These are phyloP conservation scores for Euspilapteryx auroguttella DNA, from an alignment of 2,888 invertebrate genomes.

Conservation along the genomic window DNA sequence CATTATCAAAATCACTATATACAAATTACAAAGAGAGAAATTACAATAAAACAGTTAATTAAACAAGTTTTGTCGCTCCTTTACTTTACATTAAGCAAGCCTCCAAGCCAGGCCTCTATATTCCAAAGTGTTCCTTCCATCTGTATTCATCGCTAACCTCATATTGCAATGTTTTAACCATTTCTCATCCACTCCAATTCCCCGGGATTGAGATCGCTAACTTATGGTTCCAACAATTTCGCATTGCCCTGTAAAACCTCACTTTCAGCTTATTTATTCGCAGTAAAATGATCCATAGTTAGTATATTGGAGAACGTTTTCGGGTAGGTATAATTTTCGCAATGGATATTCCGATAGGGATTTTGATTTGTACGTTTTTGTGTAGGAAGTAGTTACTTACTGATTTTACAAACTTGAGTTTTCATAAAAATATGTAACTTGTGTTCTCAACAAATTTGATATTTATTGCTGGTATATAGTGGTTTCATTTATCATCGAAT, in stretches of 20 bases:
- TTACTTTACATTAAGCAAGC: too few relatives aligned
- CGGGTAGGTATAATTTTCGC: conserved; percentile 8
- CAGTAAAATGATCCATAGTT: conserved; percentile 53
- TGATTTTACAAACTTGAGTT: too few relatives aligned
- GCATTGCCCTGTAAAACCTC: conserved; percentile 54
- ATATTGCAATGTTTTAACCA: conserved; percentile 30
- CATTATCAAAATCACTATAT: too few relatives aligned
- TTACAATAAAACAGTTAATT: too few relatives aligned
- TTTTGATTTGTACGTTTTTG: not conserved
- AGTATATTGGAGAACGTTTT: conserved; percentile 23
- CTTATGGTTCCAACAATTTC: conserved; percentile 54
- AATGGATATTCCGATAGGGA: not conserved
- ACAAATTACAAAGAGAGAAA: too few relatives aligned
- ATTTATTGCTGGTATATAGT: too few relatives aligned
- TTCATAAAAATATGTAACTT: too few relatives aligned
- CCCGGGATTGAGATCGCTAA: conserved; percentile 43
- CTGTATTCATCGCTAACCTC: conserved; percentile 26
- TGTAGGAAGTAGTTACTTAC: too few relatives aligned
- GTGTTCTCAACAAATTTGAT: too few relatives aligned
- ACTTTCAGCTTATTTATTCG: conserved; percentile 53
- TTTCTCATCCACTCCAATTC: conserved; percentile 51
- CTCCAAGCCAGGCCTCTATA: too few relatives aligned
- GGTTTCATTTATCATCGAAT: too few relatives aligned
- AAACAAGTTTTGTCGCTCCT: conserved; percentile 37
- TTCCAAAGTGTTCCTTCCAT: too few relatives aligned